phyloP scores from a whole-genome alignment of 2,888 invertebrate genomes.

The Diaprepes abbreviatus region DNA sequence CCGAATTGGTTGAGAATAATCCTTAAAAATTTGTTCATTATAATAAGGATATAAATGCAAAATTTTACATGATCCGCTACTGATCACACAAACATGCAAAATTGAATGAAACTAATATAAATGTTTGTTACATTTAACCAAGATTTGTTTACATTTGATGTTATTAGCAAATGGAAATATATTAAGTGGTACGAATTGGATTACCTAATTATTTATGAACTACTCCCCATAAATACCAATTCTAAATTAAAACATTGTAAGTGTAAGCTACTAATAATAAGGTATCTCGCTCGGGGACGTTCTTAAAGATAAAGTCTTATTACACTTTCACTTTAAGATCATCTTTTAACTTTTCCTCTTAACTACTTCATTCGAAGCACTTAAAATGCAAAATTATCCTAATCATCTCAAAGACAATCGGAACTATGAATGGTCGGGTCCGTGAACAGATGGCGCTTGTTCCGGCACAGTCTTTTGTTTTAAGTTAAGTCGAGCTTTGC shows the following conservation, averaged over 20 bases:
- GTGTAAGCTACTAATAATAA: too few species aligned
- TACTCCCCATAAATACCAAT: too few species aligned
- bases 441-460: conserved; percentile 29
- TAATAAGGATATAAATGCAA: too few species aligned
- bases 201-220: too few species aligned
- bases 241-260: too few species aligned
- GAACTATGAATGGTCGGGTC: conserved; percentile 27
- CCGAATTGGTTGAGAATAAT: too few species aligned
- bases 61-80: neutral
- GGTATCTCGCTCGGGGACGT: too few species aligned
- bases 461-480: conserved; percentile 35
- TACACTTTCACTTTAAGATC: neutral
- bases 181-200: too few species aligned
- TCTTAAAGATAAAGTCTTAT: too few species aligned
- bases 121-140: neutral
- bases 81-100: neutral
- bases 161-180: neutral
- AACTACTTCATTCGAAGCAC: neutral
- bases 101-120: conserved; percentile 4
- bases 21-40: too few species aligned
- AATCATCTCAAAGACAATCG: conserved; percentile 18
- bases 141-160: neutral
- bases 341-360: neutral
- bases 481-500: conserved; percentile 21
- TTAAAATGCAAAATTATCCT: conserved; percentile 10